Base-by-base conservation (phyloP, 2,113 vertebrate genomes). In the Leucopsar rothschildi region DNA sequence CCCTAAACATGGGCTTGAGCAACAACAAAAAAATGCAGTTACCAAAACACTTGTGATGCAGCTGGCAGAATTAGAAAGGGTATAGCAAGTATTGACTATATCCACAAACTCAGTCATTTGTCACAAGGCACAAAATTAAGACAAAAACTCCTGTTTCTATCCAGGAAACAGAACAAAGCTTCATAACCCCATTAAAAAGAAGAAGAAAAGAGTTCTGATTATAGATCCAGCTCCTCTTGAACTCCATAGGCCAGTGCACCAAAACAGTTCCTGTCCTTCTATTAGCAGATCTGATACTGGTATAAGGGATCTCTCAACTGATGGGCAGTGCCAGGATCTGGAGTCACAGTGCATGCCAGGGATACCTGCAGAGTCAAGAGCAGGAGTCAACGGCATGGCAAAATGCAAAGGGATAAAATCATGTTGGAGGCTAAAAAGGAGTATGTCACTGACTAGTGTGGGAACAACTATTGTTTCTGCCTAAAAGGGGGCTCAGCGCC, bases 311-410 rank as follows among this genome's bases (percentile, higher is more conserved):
- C 24, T 33, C 40, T 70, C 55, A 69, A 6, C 9, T 35, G 44
- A 28, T 3, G 4, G 24, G 28, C 31, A 37, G 10, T 49, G 22
- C 33, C 59, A 73, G 40, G 10, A 29, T 40, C 64, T 49, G 55
- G 40, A 80, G 53, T 37, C 2, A 1, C 25, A 65, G 9, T 0
- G 0, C 15, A 37, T 0, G 0, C 9, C 9, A 7, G 14, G 0
- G 1, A 35, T 77, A 19, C 14, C 55, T 57, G 23, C 59, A 49
- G 64, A 70, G 18, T 45, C 15, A 42, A 65, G 76, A 60, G 61
- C 42, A 80, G 22, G 53, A 77, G 9, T 81, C 0, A 1, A 86
- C 18, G 45, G 12, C 40, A 60, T 4, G 22, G 10, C 0, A 10
- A 76, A 85, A 65, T 4, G 3, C 5, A 31, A 31, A 71, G 8